These are phyloP conservation scores for Gerosis bhagava DNA, from an alignment of 2,888 invertebrate genomes.

Conservation along the genomic window DNA sequence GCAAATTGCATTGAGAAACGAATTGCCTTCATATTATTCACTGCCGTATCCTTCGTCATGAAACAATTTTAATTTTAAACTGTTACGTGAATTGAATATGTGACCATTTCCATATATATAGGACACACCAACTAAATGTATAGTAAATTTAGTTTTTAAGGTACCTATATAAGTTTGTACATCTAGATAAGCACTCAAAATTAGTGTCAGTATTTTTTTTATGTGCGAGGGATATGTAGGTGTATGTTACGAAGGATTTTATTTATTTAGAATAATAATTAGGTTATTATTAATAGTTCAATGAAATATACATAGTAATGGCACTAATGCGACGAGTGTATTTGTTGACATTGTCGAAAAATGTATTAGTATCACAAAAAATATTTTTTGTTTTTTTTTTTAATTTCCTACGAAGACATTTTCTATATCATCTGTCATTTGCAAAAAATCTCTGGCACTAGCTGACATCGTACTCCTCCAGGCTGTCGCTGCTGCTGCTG, in stretches of 20 bases:
- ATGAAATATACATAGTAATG: slow-evolving; percentile 30
- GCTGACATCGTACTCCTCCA: too few relatives aligned
- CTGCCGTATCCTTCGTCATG: slow-evolving; percentile 17
- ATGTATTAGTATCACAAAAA: too few relatives aligned
- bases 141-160: slow-evolving; percentile 10
- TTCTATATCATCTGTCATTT: too few relatives aligned
- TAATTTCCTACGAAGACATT: too few relatives aligned
- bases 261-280: slow-evolving; percentile 49
- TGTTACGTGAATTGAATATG: too few relatives aligned
- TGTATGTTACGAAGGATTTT: slow-evolving; percentile 44
- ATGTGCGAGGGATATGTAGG: slow-evolving; percentile 45
- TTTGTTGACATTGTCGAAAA: slow-evolving; percentile 12
- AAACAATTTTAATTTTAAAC: not conserved
- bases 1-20: slow-evolving; percentile 21
- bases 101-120: too few relatives aligned
- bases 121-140: slow-evolving; percentile 13
- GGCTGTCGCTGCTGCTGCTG: too few relatives aligned
- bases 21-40: slow-evolving; percentile 10
- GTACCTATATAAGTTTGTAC: slow-evolving; percentile 13
- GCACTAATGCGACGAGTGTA: too few relatives aligned
- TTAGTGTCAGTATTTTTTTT: slow-evolving; percentile 20
- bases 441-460: too few relatives aligned
- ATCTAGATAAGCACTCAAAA: slow-evolving; percentile 16
- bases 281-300: slow-evolving; percentile 42
- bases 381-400: too few relatives aligned